phyloP scores from a whole-genome alignment of 2,113 vertebrate species.

The Microtus ochrogaster region DNA sequence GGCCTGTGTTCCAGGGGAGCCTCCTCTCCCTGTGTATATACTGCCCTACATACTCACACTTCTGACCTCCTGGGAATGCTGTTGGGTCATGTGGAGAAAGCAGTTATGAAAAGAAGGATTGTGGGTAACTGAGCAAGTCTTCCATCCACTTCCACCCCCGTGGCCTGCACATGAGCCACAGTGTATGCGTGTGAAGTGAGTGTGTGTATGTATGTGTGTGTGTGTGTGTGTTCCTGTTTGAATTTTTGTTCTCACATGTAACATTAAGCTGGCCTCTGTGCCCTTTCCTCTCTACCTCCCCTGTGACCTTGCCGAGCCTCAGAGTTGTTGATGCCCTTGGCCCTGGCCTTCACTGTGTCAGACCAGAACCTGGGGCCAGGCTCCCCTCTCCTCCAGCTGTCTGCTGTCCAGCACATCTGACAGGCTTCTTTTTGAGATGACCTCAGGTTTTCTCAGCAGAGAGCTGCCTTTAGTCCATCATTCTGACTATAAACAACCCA shows the following conservation, averaged over 20 bases:
- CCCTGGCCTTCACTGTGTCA: not conserved
- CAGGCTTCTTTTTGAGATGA: slow-evolving; percentile 60
- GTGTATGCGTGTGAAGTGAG: not conserved
- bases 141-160: slow-evolving; percentile 72
- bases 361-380: not conserved
- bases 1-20: slow-evolving; percentile 24
- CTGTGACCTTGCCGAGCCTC: slow-evolving; percentile 59
- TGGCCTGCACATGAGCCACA: slow-evolving; percentile 70
- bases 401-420: not conserved
- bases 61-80: too few species aligned
- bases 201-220: too few species aligned
- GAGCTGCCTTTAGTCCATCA: slow-evolving; percentile 55
- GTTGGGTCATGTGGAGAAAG: not conserved
- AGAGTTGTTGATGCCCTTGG: not conserved
- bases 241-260: slow-evolving; percentile 6
- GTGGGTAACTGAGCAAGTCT: slow-evolving; percentile 49
- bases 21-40: not conserved
- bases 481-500: not conserved
- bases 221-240: not conserved
- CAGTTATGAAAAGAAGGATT: not conserved
- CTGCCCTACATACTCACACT: too few species aligned
- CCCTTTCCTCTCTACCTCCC: slow-evolving; percentile 74
- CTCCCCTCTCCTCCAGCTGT: not conserved
- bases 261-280: slow-evolving; percentile 63
- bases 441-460: slow-evolving; percentile 51